Base-by-base conservation (phyloP, 2,888 invertebrate genomes). In the Glomeris marginata region DNA sequence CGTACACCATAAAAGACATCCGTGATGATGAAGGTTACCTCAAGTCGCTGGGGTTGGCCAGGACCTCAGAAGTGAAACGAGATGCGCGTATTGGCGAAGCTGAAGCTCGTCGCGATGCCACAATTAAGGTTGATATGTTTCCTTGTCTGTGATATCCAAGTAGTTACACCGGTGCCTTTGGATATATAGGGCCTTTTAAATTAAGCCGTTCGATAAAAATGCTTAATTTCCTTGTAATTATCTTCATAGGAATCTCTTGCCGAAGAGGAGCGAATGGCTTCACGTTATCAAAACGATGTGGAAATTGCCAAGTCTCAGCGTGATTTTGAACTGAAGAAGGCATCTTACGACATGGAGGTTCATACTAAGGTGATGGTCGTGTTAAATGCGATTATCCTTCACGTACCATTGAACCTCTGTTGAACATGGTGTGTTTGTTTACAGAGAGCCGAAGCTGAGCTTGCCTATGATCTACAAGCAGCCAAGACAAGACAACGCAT, bases 51-150 rank as follows among this genome's bases (percentile, higher is more conserved):
- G 95, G 91, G 54, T 86, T 87, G 87, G 90, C 90, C 2, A 77
- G 91, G 57, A 92, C 91, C 0, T 91, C 91, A 0, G 90, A 92
- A 65, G 92, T 92, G 11, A 91, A 92, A 64, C 75, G 94, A 45
- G 95, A 95, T 66, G 95, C 95, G 1, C 77, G 92, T 51, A 95
- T 95, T 58, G 95, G 95, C 11, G 95, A 97, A 66, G 95, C 95
- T 0, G 92, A 95, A 65, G 95, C 95, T 1, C 79, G 84, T 48
- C 79, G 84, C 49, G 94, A 95, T 64, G 86, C 94, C 0, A 80
- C 79, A 61, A 90, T 91, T 60, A 86, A 87, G 63, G 69, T 69
- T 56, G 34, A 35, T 13, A 5, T 21, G 8, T 48, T 13, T 10
- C 4, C 18, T 18, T 16, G 6, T 55, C 15, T 41, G 5, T 20